Base-by-base conservation (phyloP, 1,140 invertebrate species). In the Leucophenga varia region DNA sequence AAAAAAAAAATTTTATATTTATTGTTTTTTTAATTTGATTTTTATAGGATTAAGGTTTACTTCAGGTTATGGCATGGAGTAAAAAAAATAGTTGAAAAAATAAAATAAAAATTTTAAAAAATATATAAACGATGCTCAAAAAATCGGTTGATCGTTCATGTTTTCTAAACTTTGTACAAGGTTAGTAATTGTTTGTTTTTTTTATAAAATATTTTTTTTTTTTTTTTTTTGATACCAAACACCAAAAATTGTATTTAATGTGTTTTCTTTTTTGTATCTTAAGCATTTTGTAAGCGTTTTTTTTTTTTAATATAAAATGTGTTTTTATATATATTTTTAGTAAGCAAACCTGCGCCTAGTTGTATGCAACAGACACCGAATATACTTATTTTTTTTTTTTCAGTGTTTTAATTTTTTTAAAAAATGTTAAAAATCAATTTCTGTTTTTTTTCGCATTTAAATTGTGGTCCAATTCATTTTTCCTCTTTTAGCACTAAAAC, bases 371-470 rank as follows among this genome's bases (percentile, higher is more conserved):
- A 41, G n/a, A 34, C 38, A 40, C 25, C 51, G 40, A 28, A 18
- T 20, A 9, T 37, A 25, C 2, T 18, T 31, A 49, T 49, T 52
- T 38, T n/a, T 10, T 38, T 43, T 30, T 3, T 21, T 39, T 46
- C 32, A 30, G 31, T 9, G 53, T 57, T 49, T 67, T 19, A 7
- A 17, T 37, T 63, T 59, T 67, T 67, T 54, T 59, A 67, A 67
- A 67, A 67, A 67, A 67, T 67, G 63, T 67, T 67, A 67, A 67
- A 67, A 67, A 67, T 67, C 63, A 67, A 67, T 67, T 67, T 44
- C 52, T 54, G 53, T 52, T 67, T 51, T n/a, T 40, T 64, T 17
- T 20, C 37, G 52, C 36, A 40, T 47, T 45, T 41, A n/a, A n/a
- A n/a, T 32, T 42, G 46, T 49, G 30, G 31, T 56, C 39, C 14